phyloP scores from a whole-genome alignment of 2,113 vertebrate genomes.

The Dasyornis broadbenti region DNA sequence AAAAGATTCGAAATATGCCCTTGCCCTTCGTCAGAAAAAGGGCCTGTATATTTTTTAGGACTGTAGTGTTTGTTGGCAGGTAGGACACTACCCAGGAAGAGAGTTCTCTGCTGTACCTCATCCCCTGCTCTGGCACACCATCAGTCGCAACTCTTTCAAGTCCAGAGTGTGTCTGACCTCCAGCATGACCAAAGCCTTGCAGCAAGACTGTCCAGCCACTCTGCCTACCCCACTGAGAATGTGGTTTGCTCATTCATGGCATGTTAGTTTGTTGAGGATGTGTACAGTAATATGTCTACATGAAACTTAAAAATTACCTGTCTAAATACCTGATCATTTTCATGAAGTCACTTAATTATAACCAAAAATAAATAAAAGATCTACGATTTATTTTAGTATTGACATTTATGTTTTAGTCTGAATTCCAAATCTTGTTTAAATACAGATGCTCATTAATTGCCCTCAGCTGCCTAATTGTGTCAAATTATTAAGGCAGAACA shows the following conservation, averaged over 20 bases:
- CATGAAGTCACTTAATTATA: background rate
- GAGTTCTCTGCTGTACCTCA: accelerated
- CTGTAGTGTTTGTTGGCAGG: background rate
- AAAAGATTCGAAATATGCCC: background rate
- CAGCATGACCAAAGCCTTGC: background rate
- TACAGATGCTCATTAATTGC: background rate
- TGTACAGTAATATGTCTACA: background rate
- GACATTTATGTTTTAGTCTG: background rate
- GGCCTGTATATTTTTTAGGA: background rate
- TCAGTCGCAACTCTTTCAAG: accelerated
- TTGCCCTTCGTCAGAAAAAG: background rate
- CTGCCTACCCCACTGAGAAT: background rate
- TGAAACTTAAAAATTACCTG: background rate
- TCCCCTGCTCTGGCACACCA: background rate
- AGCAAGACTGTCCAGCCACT: background rate
- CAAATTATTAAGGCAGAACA: background rate
- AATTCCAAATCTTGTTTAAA: background rate
- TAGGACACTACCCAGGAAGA: background rate
- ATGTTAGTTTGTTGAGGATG: background rate
- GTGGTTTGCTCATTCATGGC: background rate
- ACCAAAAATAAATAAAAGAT: background rate
- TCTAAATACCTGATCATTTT: background rate
- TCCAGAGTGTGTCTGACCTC: background rate
- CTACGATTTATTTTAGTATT: background rate
- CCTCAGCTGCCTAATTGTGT: background rate